Evolutionary conservation across 2,797 vertebrate genomes (phyloP), one percentile per base, ranked within the genome.

Genomic region (Aythya fuligula): DNA sequence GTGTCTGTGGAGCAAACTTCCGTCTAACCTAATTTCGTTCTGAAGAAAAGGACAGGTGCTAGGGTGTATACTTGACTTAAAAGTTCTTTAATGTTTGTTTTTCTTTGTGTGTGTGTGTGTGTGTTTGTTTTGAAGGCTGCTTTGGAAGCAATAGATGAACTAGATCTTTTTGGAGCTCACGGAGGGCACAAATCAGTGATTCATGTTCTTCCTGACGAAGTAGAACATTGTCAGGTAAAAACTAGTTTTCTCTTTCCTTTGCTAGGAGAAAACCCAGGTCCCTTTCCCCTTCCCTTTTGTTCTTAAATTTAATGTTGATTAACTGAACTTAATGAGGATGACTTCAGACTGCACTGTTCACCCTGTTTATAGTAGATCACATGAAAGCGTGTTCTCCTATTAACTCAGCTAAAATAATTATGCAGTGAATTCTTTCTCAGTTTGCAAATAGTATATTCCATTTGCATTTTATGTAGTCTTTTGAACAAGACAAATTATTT

Each of bases 181-280:
- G 99, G 99, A 91, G 99, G 99, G 64, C 99, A 99, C 5, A 99
- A 98, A 95, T 99, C 99, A 24, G 99, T 99, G 92, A 99, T 99
- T 96, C 99, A 99, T 11, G 99, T 99, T 93, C 97, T 99, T 54
- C 99, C 99, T 10, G 99, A 99, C 90, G 99, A 99, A 95, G 99
- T 99, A 13, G 99, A 99, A 89, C 99, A 99, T 66, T 99, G 99
- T 95, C 99, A 99, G 99, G 99, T 99, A 98, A 95, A 66, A 80
- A 38, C 21, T 15, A 64, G 20, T 85, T 25, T 85, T 66, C 27
- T 70, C 2, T 84, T 92, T 76, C n/a, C 39, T 78, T 95, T 91
- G 43, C 9, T 21, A 32, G 49, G 20, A 32, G 28, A 41, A 74
- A 89, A 38, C 14, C 13, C 38, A 72, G 22, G 47, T 49, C 12